phyloP scores from a whole-genome alignment of 2,888 invertebrate species.

The Acanthosoma haemorrhoidale region DNA sequence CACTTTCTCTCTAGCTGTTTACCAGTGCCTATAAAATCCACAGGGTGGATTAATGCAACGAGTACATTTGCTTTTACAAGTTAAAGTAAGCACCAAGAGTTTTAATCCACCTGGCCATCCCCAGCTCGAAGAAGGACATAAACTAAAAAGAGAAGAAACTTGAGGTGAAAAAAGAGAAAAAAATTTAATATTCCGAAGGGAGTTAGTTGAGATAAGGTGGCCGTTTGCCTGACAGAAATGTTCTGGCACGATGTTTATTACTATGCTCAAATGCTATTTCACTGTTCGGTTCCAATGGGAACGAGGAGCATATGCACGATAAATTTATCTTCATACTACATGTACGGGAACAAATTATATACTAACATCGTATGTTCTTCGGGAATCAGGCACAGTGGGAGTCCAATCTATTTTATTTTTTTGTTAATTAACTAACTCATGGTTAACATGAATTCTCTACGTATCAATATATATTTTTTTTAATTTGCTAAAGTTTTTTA shows the following conservation, averaged over 20 bases:
- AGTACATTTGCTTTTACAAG: neutral
- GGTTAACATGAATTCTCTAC: too few relatives aligned
- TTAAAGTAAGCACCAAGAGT: neutral
- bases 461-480: too few relatives aligned
- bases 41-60: neutral
- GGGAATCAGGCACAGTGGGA: too few relatives aligned
- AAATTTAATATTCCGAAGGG: neutral
- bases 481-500: too few relatives aligned
- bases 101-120: neutral
- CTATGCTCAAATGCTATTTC: conserved; percentile 8
- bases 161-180: neutral
- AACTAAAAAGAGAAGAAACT: neutral
- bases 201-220: conserved; percentile 1
- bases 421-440: too few relatives aligned
- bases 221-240: neutral
- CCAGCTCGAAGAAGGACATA: neutral
- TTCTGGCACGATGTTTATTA: neutral
- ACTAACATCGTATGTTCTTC: too few relatives aligned
- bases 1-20: neutral
- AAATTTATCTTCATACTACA: neutral
- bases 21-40: neutral
- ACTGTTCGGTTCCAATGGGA: neutral
- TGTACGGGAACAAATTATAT: too few relatives aligned
- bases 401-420: too few relatives aligned
- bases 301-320: neutral